phyloP scores from a whole-genome alignment of 1,140 invertebrate genomes.

The Diabrotica undecimpunctata region DNA sequence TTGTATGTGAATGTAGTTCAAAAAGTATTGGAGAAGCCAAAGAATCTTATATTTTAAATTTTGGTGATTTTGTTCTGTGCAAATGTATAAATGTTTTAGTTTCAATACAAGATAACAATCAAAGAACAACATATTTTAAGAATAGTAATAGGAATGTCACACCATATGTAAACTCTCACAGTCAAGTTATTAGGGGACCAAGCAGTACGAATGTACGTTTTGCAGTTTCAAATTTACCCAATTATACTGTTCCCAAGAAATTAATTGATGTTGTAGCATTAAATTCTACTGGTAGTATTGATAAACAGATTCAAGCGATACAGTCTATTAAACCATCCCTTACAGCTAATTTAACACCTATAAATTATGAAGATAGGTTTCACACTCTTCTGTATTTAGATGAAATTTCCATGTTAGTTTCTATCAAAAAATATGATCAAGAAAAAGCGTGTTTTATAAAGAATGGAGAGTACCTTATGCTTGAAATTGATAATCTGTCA shows the following conservation, averaged over 20 bases:
- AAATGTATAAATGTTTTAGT: slow-evolving; percentile 53
- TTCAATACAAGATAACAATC: slow-evolving; percentile 22
- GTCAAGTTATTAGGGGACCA: slow-evolving; percentile 45
- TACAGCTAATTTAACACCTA: slow-evolving; percentile 48
- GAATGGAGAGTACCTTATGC: slow-evolving; percentile 63
- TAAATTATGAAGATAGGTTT: slow-evolving; percentile 64
- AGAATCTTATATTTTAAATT: slow-evolving; percentile 58
- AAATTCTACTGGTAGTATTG: neutral
- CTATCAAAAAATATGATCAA: slow-evolving; percentile 68
- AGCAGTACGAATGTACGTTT: slow-evolving; percentile 55
- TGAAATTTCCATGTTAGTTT: slow-evolving; percentile 64
- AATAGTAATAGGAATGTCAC: neutral
- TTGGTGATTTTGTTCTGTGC: slow-evolving; percentile 56
- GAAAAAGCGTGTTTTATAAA: slow-evolving; percentile 60
- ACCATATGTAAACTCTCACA: slow-evolving; percentile 7
- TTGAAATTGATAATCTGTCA: slow-evolving; percentile 74
- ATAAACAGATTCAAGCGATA: slow-evolving; percentile 36
- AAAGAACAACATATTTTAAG: slow-evolving; percentile 7
- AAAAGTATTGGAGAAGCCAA: slow-evolving; percentile 56
- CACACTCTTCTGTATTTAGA: slow-evolving; percentile 72
- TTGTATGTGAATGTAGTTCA: slow-evolving; percentile 50
- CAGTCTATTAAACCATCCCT: slow-evolving; percentile 52
- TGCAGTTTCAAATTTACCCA: slow-evolving; percentile 49
- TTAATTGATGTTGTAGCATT: slow-evolving; percentile 50
- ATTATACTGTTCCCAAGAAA: slow-evolving; percentile 57